Conservation (phyloP, 2,797 vertebrate species). For the Chelon labrosus region DNA sequence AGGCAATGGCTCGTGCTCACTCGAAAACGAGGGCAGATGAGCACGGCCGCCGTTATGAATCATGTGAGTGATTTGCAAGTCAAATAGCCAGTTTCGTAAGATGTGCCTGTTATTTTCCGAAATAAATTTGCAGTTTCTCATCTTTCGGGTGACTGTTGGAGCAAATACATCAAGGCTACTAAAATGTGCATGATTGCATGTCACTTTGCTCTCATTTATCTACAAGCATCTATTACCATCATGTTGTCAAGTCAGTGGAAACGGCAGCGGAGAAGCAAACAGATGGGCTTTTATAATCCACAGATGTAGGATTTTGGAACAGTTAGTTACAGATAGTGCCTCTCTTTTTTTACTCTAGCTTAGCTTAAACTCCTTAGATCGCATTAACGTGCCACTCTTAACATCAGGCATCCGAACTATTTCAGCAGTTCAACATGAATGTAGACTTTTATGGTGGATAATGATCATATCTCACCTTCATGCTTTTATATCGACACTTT, state of each 20-base stretch:
- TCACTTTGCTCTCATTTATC: slow-evolving; percentile 78
- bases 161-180: slow-evolving; percentile 72
- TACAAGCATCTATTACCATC: slow-evolving; percentile 68
- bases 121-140: slow-evolving; percentile 74
- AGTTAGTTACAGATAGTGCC: slow-evolving; percentile 57
- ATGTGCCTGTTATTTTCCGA: slow-evolving; percentile 72
- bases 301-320: slow-evolving; percentile 59
- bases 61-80: slow-evolving; percentile 80
- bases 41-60: slow-evolving; percentile 65
- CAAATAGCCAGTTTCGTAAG: slow-evolving; percentile 76
- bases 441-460: slow-evolving; percentile 20
- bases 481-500: slow-evolving; percentile 30
- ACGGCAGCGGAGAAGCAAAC: slow-evolving; percentile 50
- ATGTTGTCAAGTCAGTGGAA: slow-evolving; percentile 66
- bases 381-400: slow-evolving; percentile 32
- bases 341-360: slow-evolving; percentile 4
- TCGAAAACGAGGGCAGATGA: slow-evolving; percentile 58
- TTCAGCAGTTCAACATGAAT: slow-evolving; percentile 40
- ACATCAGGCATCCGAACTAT: slow-evolving; percentile 24
- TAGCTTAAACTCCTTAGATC: slow-evolving; percentile 29
- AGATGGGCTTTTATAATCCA: slow-evolving; percentile 70
- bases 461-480: slow-evolving; percentile 34
- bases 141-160: slow-evolving; percentile 69
- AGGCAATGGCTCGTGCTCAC: slow-evolving; percentile 27
- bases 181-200: slow-evolving; percentile 76